Evolutionary conservation across 1,140 invertebrate genomes (phyloP), one percentile per base, ranked within the genome.

Genomic region (Manduca sexta): DNA sequence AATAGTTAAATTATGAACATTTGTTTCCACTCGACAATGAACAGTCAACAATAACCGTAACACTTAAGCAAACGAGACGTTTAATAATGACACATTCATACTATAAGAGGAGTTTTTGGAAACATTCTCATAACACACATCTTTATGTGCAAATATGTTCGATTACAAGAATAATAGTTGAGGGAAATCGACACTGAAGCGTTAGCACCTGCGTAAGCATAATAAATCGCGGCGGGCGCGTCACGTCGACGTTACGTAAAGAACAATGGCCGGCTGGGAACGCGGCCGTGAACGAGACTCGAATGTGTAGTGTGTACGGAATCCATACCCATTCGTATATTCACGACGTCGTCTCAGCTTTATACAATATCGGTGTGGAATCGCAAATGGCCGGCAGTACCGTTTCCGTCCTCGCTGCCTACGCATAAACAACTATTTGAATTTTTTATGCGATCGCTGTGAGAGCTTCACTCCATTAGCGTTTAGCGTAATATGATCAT

Each of bases 181-280:
- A 61, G 71, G 66, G 74, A 78, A 82, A 78, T 73, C 67, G 64
- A 78, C 69, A 70, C 67, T 63, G 69, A 70, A 66, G 68, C 57
- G 53, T 50, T 40, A 56, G 58, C 65, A 65, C 65, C 64, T 72
- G 66, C 69, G 62, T 65, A 71, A 69, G 67, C 64, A 66, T 74
- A 71, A 77, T 65, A 68, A 69, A 66, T 71, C 51, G 66, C 49
- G 42, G 62, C 69, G 64, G 33, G 48, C 53, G 49, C 74, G 66
- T 77, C 75, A 69, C 69, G 67, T 69, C 40, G 54, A 61, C 72
- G 71, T 84, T 84, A 80, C 71, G 76, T 79, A 82, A 84, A 77
- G 71, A 79, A 84, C 80, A 84, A 84, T 80, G 71, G 66, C 70
- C 69, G 69, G 65, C 66, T 69, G 76, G 57, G 74, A 82, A 70